A percentile compares a stretch with the other conserved stretches of the same genome.
These are phyloP conservation scores for Bubo scandiacus DNA, from an alignment of 2,113 vertebrate species.

Conservation along the genomic window DNA sequence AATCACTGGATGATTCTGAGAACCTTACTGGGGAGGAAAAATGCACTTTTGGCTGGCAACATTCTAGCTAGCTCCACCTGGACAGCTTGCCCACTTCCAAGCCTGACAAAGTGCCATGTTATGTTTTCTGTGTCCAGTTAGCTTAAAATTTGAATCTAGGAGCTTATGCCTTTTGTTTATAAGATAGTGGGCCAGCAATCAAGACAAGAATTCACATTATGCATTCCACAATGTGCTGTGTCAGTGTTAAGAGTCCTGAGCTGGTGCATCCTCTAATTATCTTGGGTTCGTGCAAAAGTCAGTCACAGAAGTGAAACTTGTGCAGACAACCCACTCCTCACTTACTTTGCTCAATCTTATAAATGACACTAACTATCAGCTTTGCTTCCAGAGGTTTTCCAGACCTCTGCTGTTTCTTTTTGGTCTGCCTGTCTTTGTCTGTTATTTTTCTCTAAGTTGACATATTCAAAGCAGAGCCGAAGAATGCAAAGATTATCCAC, in stretches of 20 bases:
- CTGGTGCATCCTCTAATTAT: not conserved
- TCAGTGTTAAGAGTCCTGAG: not conserved
- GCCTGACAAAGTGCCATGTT: not conserved
- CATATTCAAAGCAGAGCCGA: not conserved
- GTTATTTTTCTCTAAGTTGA: not conserved
- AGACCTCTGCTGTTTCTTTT: not conserved
- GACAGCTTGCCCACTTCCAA: not conserved
- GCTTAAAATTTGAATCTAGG: not conserved
- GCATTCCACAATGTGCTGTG: not conserved
- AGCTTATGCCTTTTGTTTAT: not conserved
- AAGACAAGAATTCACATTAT: not conserved
- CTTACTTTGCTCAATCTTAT: not conserved
- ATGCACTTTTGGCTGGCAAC: not conserved
- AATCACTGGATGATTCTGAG: not conserved
- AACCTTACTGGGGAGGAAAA: not conserved
- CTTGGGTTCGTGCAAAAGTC: not conserved
- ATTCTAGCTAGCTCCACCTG: not conserved
- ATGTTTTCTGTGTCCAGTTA: not conserved
- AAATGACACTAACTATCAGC: not conserved
- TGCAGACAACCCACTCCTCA: not conserved
- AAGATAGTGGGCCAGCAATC: not conserved
- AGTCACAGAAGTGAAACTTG: not conserved
- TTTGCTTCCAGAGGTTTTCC: slow-evolving; percentile 18
- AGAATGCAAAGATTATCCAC: slow-evolving; percentile 4
- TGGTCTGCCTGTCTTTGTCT: not conserved